These are phyloP conservation scores for Addax nasomaculatus DNA, from an alignment of 2,113 vertebrate species.

Conservation along the genomic window DNA sequence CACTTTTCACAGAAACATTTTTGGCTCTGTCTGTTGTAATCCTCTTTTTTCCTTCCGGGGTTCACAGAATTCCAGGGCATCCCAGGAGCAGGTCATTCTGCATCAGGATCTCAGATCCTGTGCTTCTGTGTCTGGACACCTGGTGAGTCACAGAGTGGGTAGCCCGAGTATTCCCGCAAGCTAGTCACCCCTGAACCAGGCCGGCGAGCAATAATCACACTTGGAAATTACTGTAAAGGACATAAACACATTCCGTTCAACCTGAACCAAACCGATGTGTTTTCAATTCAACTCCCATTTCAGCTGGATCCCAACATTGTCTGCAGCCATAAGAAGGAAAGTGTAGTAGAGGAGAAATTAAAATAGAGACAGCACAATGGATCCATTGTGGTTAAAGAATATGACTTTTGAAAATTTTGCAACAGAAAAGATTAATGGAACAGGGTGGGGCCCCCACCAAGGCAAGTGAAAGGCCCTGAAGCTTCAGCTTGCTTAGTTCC, in stretches of 20 bases:
- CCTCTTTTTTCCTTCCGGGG: background rate
- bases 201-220: background rate
- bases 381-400: background rate
- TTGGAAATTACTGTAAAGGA: background rate
- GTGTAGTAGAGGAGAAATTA: background rate
- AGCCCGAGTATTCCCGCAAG: accelerated
- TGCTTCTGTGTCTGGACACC: background rate
- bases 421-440: background rate
- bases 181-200: background rate
- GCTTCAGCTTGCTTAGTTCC: background rate
- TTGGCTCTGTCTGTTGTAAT: background rate
- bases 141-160: background rate
- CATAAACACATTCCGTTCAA: background rate
- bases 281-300: background rate
- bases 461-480: background rate
- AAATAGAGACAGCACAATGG: background rate
- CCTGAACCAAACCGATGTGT: background rate
- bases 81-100: no score
- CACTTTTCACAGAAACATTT: background rate
- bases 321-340: background rate
- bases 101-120: background rate
- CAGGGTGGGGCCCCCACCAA: background rate
- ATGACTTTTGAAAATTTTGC: background rate
- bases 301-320: background rate
- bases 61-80: background rate